Evolutionary conservation across 2,888 invertebrate species (phyloP).

Genomic region (Sminthurides aquaticus): DNA sequence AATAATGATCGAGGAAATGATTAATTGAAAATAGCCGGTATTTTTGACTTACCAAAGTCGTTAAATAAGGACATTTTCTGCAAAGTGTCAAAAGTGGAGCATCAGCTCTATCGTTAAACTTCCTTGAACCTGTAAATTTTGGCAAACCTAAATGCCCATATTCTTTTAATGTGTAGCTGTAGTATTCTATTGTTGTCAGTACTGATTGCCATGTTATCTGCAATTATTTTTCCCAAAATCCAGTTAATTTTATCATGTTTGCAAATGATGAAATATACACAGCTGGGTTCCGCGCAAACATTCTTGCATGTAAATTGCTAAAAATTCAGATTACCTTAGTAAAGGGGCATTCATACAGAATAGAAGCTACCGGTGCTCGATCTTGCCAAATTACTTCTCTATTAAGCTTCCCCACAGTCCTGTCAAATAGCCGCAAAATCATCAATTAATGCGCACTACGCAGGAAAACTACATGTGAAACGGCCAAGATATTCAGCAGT

Average conservation of each 20-base stretch:
- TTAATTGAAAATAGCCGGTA: too few species aligned
- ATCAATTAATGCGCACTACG: too few species aligned
- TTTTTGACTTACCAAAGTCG: constrained; percentile 57
- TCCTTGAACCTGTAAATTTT: constrained; percentile 58
- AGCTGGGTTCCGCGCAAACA: background rate
- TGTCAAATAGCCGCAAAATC: background rate
- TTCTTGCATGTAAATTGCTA: background rate
- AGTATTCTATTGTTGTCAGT: constrained; percentile 56
- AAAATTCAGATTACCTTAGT: constrained; percentile 49
- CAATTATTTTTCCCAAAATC: too few species aligned
- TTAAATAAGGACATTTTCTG: constrained; percentile 59
- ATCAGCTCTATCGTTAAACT: constrained; percentile 65
- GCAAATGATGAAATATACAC: too few species aligned
- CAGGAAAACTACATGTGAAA: too few species aligned
- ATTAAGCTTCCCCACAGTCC: constrained; percentile 44
- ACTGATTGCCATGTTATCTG: constrained; percentile 53
- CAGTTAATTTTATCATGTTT: too few species aligned
- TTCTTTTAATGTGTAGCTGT: constrained; percentile 56
- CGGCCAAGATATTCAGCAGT: too few species aligned
- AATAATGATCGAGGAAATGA: too few species aligned
- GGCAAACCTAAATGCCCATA: constrained; percentile 64
- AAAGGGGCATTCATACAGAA: constrained; percentile 59
- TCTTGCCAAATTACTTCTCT: constrained; percentile 61
- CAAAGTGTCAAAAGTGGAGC: constrained; percentile 59
- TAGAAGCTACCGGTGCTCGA: constrained; percentile 59